phyloP scores from a whole-genome alignment of 1,140 invertebrate species.

The Drosophila punjabiensis region DNA sequence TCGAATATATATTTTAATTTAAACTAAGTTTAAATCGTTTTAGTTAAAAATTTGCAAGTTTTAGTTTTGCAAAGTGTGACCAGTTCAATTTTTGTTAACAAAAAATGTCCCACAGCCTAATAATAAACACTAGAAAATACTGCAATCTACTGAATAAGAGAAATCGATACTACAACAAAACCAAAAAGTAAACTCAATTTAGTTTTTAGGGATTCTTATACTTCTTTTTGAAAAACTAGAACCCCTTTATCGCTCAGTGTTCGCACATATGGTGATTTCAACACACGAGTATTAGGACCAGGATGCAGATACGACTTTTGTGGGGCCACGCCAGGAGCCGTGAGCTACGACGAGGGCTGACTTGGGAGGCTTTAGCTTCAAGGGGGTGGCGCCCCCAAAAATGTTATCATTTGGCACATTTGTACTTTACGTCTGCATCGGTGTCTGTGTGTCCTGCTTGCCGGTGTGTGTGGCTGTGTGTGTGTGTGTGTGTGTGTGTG shows the following conservation, averaged over 20 bases:
- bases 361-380: slow-evolving; percentile 4
- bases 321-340: slow-evolving; percentile 12
- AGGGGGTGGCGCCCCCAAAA: slow-evolving; percentile 40
- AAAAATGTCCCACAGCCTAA: too few species aligned
- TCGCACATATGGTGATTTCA: slow-evolving; percentile 28
- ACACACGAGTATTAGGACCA: slow-evolving; percentile 8
- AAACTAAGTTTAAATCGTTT: too few species aligned
- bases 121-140: background rate
- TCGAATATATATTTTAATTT: too few species aligned
- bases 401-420: slow-evolving; percentile 78
- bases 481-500: slow-evolving; percentile 2
- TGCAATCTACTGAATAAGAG: background rate
- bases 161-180: background rate
- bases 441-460: background rate
- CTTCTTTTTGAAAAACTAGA: too few species aligned
- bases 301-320: slow-evolving; percentile 43
- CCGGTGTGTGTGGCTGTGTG: background rate
- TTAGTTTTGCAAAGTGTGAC: too few species aligned
- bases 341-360: slow-evolving; percentile 6
- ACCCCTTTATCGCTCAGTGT: slow-evolving; percentile 11
- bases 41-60: too few species aligned
- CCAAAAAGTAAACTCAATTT: background rate
- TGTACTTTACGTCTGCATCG: slow-evolving; percentile 58
- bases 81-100: too few species aligned
- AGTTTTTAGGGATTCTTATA: background rate